Conservation (phyloP, 2,113 vertebrate genomes). For the Leptobrachium ailaonicum region DNA sequence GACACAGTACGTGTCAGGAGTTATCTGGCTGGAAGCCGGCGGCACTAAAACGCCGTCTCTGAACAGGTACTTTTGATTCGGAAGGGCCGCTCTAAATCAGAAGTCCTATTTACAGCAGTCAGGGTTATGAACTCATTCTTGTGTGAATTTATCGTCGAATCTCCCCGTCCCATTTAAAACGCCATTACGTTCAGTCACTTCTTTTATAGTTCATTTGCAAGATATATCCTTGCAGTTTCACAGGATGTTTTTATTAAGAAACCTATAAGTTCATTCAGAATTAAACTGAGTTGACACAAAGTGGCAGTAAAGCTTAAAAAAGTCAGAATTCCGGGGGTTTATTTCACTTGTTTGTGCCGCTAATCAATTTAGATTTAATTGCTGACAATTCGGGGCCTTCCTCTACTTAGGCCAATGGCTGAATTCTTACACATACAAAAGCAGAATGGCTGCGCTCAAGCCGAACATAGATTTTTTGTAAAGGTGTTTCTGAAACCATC, state of each 20-base stretch:
- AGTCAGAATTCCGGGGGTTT: too few relatives aligned
- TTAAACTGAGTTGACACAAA: not conserved
- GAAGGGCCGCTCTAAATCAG: not conserved
- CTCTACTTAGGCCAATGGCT: too few relatives aligned
- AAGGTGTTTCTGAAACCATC: too few relatives aligned
- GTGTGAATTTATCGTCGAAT: slow-evolving; percentile 1
- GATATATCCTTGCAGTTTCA: slow-evolving; percentile 4
- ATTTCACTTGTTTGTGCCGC: too few relatives aligned
- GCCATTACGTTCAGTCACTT: not conserved
- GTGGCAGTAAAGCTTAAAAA: not conserved
- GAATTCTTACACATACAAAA: too few relatives aligned
- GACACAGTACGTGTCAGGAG: not conserved
- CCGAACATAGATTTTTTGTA: too few relatives aligned
- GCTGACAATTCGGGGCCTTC: too few relatives aligned
- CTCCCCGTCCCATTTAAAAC: slow-evolving; percentile 8
- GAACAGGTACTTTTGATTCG: not conserved
- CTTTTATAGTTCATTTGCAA: not conserved
- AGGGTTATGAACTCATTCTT: not conserved
- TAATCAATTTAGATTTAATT: too few relatives aligned
- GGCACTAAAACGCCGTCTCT: not conserved
- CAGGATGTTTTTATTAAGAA: not conserved
- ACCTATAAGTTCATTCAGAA: not conserved
- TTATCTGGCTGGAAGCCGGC: not conserved
- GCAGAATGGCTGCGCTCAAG: too few relatives aligned
- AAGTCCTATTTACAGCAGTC: not conserved